These are phyloP conservation scores for Tyto alba DNA, from an alignment of 2,113 vertebrate species.

Conservation along the genomic window DNA sequence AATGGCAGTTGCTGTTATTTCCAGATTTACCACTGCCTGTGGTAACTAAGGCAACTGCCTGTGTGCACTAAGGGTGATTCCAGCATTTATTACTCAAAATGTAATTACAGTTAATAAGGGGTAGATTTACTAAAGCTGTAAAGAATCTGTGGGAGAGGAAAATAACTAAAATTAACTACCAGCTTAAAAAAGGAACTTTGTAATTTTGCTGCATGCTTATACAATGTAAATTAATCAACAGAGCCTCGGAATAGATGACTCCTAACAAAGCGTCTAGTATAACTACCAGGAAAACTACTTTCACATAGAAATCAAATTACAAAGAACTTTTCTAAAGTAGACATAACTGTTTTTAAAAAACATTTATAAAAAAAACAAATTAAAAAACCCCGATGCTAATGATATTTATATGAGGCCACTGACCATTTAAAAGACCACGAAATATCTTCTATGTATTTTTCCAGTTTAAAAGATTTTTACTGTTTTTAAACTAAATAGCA, in stretches of 20 bases:
- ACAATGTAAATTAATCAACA: background rate
- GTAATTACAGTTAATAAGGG: background rate
- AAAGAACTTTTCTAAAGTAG: background rate
- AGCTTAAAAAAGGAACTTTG: background rate
- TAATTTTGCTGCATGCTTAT: background rate
- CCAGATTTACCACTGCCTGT: background rate
- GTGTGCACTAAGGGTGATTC: background rate
- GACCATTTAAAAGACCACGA: background rate
- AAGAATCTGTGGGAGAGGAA: background rate
- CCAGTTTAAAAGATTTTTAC: background rate
- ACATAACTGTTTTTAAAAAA: background rate
- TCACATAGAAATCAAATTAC: background rate
- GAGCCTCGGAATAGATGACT: background rate
- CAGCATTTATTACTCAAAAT: background rate
- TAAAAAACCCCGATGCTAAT: background rate
- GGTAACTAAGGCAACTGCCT: background rate
- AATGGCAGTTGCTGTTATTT: background rate
- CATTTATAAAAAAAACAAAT: background rate
- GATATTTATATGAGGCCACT: background rate
- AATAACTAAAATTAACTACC: background rate
- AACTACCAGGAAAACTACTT: background rate
- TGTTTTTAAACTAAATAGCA: background rate
- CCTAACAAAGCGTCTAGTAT: background rate
- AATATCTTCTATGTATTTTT: background rate
- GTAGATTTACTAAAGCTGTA: background rate